Conservation (phyloP, 2,797 vertebrate genomes). For the Kryptopterus vitreolus region DNA sequence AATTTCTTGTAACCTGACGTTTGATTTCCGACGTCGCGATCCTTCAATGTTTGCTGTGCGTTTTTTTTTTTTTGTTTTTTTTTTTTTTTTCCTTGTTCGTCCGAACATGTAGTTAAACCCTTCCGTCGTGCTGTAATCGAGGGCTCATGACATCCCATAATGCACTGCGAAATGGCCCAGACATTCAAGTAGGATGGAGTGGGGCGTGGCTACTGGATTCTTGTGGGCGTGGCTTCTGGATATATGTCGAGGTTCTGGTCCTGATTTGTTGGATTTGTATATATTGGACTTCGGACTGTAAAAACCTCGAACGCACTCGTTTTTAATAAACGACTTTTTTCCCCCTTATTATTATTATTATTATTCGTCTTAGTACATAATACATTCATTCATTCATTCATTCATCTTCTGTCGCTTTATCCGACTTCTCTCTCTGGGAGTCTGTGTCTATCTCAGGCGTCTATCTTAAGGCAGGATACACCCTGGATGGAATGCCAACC, state of each 20-base stretch:
- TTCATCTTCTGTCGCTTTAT: too few relatives aligned
- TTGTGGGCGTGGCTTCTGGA: too few relatives aligned
- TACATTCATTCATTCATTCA: too few relatives aligned
- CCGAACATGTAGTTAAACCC: too few relatives aligned
- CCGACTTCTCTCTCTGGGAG: too few relatives aligned
- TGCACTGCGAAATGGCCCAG: background rate
- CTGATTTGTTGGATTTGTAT: background rate
- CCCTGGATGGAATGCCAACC: too few relatives aligned
- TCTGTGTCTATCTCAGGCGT: too few relatives aligned
- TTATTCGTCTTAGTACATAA: background rate
- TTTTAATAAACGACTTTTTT: conserved; percentile 37
- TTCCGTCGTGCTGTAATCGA: background rate
- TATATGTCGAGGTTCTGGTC: background rate
- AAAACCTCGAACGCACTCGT: background rate
- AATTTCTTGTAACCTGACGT: too few relatives aligned
- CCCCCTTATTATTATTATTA: too few relatives aligned
- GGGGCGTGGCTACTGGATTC: background rate
- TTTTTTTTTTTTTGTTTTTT: background rate
- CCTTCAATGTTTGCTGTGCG: background rate
- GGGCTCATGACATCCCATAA: background rate
- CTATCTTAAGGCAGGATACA: too few relatives aligned
- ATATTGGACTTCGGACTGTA: conserved; percentile 10
- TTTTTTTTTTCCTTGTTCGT: background rate
- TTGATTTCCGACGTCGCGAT: background rate
- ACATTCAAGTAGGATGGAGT: too few relatives aligned